These are phyloP conservation scores for Cheumatopsyche charites DNA, from an alignment of 1,140 invertebrate species.

Conservation along the genomic window DNA sequence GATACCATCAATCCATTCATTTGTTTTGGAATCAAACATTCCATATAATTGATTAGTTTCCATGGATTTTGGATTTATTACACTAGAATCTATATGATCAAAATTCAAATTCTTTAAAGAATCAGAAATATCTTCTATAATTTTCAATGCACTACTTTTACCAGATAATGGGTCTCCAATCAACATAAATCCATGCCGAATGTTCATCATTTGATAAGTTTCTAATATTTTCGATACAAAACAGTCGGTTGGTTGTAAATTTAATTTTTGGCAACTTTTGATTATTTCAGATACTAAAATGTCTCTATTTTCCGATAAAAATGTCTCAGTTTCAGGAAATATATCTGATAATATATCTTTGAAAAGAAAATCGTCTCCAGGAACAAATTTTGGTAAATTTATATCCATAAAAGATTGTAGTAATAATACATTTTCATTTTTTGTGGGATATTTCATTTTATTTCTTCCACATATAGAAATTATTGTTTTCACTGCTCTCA, in stretches of 20 bases:
- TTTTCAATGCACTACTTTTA: constrained; percentile 75
- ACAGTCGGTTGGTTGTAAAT: constrained; percentile 74
- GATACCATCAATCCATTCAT: constrained; percentile 91
- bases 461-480: constrained; percentile 82
- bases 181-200: constrained; percentile 92
- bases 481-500: constrained; percentile 78
- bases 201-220: constrained; percentile 90
- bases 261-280: constrained; percentile 67
- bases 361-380: constrained; percentile 87
- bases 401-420: constrained; percentile 89
- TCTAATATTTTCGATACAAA: constrained; percentile 81
- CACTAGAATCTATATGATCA: constrained; percentile 72
- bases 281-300: constrained; percentile 66
- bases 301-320: constrained; percentile 71
- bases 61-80: constrained; percentile 91
- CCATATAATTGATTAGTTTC: constrained; percentile 92
- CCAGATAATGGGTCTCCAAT: constrained; percentile 88
- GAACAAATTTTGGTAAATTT: constrained; percentile 91
- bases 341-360: constrained; percentile 91
- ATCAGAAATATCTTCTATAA: constrained; percentile 75
- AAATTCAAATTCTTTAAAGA: constrained; percentile 65
- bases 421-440: constrained; percentile 78
- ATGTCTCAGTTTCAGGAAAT: constrained; percentile 81
- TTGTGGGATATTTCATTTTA: constrained; percentile 82
- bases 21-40: constrained; percentile 86